Evolutionary conservation across 1,140 invertebrate genomes (phyloP).

Genomic region (Hetaerina americana): DNA sequence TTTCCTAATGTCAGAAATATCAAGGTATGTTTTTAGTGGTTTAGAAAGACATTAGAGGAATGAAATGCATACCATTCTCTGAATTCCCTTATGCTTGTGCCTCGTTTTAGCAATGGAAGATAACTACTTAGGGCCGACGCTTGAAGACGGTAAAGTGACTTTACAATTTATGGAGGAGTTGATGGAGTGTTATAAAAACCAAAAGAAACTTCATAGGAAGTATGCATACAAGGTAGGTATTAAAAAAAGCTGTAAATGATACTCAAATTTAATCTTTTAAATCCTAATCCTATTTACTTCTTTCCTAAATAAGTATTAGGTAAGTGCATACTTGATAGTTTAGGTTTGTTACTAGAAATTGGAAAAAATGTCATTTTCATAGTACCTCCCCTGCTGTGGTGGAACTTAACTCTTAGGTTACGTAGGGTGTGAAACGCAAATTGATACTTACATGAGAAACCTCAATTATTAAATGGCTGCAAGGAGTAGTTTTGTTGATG

Average conservation of each 20-base stretch:
- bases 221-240: conserved; percentile 84
- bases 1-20: too few species aligned
- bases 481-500: too few species aligned
- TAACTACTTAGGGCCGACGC: conserved; percentile 80
- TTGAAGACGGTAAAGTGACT: conserved; percentile 83
- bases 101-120: conserved; percentile 72
- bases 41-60: too few species aligned
- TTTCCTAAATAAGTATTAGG: conserved; percentile 3
- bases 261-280: conserved; percentile 7
- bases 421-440: too few species aligned
- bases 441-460: too few species aligned
- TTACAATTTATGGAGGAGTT: conserved; percentile 71
- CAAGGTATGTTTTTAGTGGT: too few species aligned
- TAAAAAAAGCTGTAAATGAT: neutral
- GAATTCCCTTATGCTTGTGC: conserved; percentile 7
- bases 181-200: conserved; percentile 79
- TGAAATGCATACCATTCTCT: too few species aligned
- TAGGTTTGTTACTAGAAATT: neutral
- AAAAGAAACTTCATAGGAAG: conserved; percentile 90
- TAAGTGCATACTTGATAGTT: neutral
- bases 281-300: conserved; percentile 11
- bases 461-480: too few species aligned
- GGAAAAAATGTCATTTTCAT: too few species aligned
- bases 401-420: too few species aligned
- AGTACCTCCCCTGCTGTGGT: too few species aligned